A percentile compares a stretch with the other conserved stretches of the same genome.
These are phyloP conservation scores for Athripsodes cinereus DNA, from an alignment of 2,888 invertebrate species.

Conservation along the genomic window DNA sequence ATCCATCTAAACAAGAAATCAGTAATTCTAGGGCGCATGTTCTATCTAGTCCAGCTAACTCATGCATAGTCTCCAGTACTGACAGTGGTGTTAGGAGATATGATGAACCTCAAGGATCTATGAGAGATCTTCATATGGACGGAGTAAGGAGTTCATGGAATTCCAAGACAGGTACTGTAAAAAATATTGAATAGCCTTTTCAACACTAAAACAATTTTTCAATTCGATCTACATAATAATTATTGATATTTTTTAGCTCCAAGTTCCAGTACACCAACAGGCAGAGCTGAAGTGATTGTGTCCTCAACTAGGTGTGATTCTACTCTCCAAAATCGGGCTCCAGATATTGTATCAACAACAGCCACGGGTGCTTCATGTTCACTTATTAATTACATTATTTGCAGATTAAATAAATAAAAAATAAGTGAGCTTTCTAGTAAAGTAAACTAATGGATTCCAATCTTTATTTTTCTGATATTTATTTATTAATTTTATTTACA, in stretches of 20 bases:
- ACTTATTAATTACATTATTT: too few species aligned
- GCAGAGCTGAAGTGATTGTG: slow-evolving; percentile 18
- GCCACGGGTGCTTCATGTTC: slow-evolving; percentile 12
- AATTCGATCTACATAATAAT: too few species aligned
- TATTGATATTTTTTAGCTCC: not conserved
- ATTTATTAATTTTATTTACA: too few species aligned
- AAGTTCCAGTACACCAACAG: slow-evolving; percentile 2
- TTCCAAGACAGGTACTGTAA: slow-evolving; percentile 20
- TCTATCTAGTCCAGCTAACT: slow-evolving; percentile 22
- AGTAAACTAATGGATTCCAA: too few species aligned
- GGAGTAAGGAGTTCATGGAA: slow-evolving; percentile 8
- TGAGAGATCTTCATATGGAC: slow-evolving; percentile 3
- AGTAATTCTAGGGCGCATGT: slow-evolving; percentile 10
- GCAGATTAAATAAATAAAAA: too few species aligned
- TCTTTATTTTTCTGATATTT: too few species aligned
- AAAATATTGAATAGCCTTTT: too few species aligned
- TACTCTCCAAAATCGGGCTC: slow-evolving; percentile 8
- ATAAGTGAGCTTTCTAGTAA: too few species aligned
- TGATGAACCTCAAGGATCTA: slow-evolving; percentile 2
- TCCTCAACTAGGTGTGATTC: slow-evolving; percentile 21
- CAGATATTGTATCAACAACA: slow-evolving; percentile 21
- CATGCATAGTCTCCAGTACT: slow-evolving; percentile 27
- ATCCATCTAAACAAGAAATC: slow-evolving; percentile 4
- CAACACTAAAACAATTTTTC: too few species aligned
- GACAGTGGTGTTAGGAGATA: slow-evolving; percentile 13